These are phyloP conservation scores for Electrona antarctica DNA, from an alignment of 2,113 vertebrate genomes.

Conservation along the genomic window DNA sequence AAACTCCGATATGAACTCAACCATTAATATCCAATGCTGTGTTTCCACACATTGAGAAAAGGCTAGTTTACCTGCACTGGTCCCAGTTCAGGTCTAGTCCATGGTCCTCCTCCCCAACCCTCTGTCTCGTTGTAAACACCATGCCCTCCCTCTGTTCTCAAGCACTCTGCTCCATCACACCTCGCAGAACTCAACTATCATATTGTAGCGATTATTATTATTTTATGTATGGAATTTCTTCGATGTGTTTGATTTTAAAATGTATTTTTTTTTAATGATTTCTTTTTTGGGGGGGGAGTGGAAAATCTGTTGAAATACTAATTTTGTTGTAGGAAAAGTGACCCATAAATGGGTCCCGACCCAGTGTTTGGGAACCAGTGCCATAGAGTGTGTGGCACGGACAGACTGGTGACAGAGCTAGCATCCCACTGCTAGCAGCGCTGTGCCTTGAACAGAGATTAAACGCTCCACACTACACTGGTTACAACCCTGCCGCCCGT, in stretches of 20 bases:
- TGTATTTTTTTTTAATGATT: no score
- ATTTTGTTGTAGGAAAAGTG: not conserved
- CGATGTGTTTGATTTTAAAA: no score
- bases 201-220: no score
- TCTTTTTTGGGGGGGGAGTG: no score
- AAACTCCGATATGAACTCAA: not conserved
- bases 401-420: not conserved
- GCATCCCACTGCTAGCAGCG: not conserved
- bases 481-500: not conserved
- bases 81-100: not conserved
- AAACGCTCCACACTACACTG: not conserved
- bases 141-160: not conserved
- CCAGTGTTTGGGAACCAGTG: not conserved
- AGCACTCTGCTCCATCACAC: conserved; percentile 35
- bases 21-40: conserved; percentile 1
- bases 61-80: conserved; percentile 5
- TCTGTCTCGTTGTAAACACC: conserved; percentile 1
- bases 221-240: no score
- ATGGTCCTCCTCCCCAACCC: not conserved
- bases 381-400: not conserved
- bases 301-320: no score
- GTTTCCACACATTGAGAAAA: not conserved
- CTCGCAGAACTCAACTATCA: conserved; percentile 35
- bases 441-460: not conserved
- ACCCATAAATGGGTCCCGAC: not conserved